Percentiles rank a stretch among this genome's conserved stretches.
phyloP scores from a whole-genome alignment of 1,140 invertebrate genomes.

The Metaphire vulgaris region DNA sequence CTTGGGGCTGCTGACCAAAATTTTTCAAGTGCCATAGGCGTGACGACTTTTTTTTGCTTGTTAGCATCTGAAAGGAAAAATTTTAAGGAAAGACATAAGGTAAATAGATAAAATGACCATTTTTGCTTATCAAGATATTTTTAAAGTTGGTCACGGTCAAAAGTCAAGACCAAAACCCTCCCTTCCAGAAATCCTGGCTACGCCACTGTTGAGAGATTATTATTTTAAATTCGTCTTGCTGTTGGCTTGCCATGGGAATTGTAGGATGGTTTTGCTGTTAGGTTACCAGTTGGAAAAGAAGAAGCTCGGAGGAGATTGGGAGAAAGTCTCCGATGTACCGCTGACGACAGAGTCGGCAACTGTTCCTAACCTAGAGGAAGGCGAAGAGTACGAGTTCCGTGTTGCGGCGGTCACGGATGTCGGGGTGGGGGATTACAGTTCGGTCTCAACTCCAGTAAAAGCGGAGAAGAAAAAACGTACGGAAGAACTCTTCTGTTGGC shows the following conservation, averaged over 20 bases:
- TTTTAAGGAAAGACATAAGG: not conserved
- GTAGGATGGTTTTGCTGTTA: slow-evolving; percentile 42
- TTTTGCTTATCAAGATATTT: not conserved
- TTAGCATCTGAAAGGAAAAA: too few relatives aligned
- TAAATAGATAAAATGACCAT: not conserved
- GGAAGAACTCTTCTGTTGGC: not conserved
- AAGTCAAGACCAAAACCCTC: not conserved
- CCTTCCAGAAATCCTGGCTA: too few relatives aligned
- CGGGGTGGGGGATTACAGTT: slow-evolving; percentile 52
- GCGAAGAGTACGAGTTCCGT: slow-evolving; percentile 93
- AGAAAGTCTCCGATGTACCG: slow-evolving; percentile 39
- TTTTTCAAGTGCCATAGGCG: too few relatives aligned
- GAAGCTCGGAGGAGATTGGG: slow-evolving; percentile 88
- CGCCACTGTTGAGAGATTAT: not conserved
- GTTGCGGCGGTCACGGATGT: slow-evolving; percentile 83
- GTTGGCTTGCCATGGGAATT: not conserved
- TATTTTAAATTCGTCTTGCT: not conserved
- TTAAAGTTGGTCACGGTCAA: not conserved
- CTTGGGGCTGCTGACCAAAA: too few relatives aligned
- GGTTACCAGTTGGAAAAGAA: slow-evolving; percentile 94
- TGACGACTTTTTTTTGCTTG: too few relatives aligned
- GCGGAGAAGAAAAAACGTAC: slow-evolving; percentile 34
- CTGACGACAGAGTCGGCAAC: slow-evolving; percentile 45
- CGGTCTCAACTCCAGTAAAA: slow-evolving; percentile 40
- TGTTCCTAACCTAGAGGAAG: slow-evolving; percentile 74